Percentiles rank a stretch among this genome's conserved stretches.
Conservation (phyloP, 2,113 vertebrate species). For the Nipponia nippon region DNA sequence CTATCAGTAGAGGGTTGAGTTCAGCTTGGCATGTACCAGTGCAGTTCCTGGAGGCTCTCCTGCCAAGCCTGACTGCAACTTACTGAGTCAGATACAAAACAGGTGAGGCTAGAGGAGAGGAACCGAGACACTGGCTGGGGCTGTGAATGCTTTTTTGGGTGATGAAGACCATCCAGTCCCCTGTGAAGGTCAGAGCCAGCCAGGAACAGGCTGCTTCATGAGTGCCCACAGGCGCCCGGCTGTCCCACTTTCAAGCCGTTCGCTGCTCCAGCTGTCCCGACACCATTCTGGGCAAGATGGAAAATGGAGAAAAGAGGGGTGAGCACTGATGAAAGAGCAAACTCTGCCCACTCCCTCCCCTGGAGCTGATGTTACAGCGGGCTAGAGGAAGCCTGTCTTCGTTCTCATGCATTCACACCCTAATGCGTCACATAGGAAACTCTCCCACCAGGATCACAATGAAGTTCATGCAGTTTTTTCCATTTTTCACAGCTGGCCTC, state of each 20-base stretch:
- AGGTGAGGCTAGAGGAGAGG: neutral
- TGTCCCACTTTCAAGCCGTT: slow-evolving; percentile 16
- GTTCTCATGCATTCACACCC: neutral
- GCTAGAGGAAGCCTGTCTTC: neutral
- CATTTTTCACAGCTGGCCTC: neutral
- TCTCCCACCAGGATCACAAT: neutral
- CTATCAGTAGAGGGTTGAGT: neutral
- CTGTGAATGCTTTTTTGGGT: neutral
- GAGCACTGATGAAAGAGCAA: neutral
- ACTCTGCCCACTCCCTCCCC: fast-evolving
- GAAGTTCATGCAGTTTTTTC: neutral
- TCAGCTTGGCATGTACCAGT: neutral
- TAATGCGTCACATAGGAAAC: fast-evolving
- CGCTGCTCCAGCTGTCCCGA: neutral
- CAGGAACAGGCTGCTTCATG: neutral
- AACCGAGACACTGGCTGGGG: neutral
- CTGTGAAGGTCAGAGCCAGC: neutral
- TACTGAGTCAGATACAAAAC: neutral
- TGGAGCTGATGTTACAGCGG: neutral
- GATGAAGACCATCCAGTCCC: neutral
- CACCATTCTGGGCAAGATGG: slow-evolving; percentile 25
- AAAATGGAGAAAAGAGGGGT: neutral
- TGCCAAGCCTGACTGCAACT: neutral
- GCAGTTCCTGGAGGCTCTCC: neutral
- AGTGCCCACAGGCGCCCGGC: neutral